phyloP scores from a whole-genome alignment of 2,888 invertebrate species.

The Oxycera nigricornis region DNA sequence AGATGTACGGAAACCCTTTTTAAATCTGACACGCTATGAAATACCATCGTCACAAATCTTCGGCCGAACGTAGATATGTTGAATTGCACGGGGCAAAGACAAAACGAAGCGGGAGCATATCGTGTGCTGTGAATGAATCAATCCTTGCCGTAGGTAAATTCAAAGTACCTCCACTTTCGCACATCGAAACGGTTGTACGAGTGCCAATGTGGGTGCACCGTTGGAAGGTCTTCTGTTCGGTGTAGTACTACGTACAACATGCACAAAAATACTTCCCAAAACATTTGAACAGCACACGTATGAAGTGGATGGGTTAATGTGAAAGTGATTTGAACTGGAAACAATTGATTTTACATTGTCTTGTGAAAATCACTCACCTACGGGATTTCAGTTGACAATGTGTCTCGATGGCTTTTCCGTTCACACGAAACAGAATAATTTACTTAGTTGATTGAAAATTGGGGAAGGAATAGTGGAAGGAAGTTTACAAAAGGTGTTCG shows the following conservation, averaged over 20 bases:
- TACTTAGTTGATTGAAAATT: background rate
- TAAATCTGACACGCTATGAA: background rate
- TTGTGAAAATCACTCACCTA: background rate
- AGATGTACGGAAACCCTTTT: background rate
- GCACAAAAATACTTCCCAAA: background rate
- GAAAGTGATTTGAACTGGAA: constrained; percentile 5
- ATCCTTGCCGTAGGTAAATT: background rate
- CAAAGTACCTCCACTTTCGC: background rate
- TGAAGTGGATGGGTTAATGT: background rate
- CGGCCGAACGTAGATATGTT: constrained; percentile 11
- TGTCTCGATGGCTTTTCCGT: too few relatives aligned
- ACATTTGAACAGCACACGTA: background rate
- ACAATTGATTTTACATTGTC: background rate
- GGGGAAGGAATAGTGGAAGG: too few relatives aligned
- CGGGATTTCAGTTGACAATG: too few relatives aligned
- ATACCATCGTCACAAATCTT: constrained; percentile 11
- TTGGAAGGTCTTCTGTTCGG: background rate
- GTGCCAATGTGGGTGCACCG: background rate
- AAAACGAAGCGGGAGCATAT: background rate
- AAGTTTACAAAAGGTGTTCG: too few relatives aligned
- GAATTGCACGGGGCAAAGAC: background rate
- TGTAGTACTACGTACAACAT: too few relatives aligned
- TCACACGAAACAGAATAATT: background rate
- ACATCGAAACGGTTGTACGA: background rate
- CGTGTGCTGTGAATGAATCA: background rate